Percentiles rank a stretch among this genome's conserved stretches.
These are phyloP conservation scores for Tringa solitaria DNA, from an alignment of 2,113 vertebrate species.

Conservation along the genomic window DNA sequence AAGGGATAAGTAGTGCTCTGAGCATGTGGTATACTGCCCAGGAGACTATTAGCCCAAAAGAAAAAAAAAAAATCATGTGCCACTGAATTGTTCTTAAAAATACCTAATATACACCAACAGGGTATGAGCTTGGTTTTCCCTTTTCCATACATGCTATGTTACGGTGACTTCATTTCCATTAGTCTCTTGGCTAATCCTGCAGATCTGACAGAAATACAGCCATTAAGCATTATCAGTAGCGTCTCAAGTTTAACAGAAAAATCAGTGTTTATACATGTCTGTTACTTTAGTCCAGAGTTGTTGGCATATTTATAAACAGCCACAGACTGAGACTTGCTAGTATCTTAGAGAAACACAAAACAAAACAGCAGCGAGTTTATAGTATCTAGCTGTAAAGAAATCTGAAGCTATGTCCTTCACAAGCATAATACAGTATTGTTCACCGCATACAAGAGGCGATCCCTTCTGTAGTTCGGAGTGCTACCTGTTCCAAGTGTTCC, in stretches of 20 bases:
- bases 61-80: neutral
- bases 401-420: neutral
- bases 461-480: neutral
- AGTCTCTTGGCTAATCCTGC: neutral
- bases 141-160: neutral
- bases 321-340: neutral
- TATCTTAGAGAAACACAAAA: neutral
- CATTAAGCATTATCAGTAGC: neutral
- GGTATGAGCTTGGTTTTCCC: neutral
- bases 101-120: neutral
- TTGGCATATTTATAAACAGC: neutral
- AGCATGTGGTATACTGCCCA: neutral
- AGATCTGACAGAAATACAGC: neutral
- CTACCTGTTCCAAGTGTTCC: neutral
- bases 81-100: neutral
- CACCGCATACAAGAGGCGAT: neutral
- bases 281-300: neutral
- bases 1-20: neutral
- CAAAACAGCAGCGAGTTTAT: neutral
- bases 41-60: neutral
- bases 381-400: neutral
- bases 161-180: neutral
- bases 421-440: neutral
- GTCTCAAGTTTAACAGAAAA: neutral
- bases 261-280: neutral